Evolutionary conservation across 2,797 vertebrate genomes (phyloP).

Genomic region (Cossypha polioptera): DNA sequence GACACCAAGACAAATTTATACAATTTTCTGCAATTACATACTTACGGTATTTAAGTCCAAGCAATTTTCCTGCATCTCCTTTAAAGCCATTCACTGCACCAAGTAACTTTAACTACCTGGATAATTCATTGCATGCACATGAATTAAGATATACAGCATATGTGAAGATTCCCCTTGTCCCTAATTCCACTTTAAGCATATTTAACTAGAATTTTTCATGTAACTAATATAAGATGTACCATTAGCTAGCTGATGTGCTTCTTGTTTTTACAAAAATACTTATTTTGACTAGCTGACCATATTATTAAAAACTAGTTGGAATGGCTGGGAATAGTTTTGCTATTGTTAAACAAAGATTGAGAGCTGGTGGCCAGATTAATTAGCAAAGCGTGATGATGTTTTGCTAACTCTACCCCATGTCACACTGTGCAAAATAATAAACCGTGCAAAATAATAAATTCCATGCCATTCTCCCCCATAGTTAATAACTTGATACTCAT

Average conservation of each 20-base stretch:
- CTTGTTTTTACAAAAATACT: constrained; percentile 8
- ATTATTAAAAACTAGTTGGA: constrained; percentile 8
- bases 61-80: constrained; percentile 30
- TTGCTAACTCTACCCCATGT: neutral
- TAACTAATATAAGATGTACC: neutral
- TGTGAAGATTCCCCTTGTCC: neutral
- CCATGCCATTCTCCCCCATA: constrained; percentile 23
- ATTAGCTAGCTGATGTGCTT: constrained; percentile 11
- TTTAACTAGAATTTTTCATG: constrained; percentile 42
- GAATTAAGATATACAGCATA: constrained; percentile 27
- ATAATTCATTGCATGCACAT: neutral
- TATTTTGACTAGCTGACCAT: constrained; percentile 32
- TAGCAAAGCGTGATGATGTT: constrained; percentile 14
- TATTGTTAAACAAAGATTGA: neutral
- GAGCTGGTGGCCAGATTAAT: constrained; percentile 44
- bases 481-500: constrained; percentile 54
- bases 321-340: constrained; percentile 20
- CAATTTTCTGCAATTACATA: constrained; percentile 27
- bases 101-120: constrained; percentile 62
- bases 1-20: neutral
- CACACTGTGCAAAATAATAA: constrained; percentile 54
- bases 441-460: constrained; percentile 46
- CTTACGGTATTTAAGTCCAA: neutral
- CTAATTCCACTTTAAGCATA: constrained; percentile 35
- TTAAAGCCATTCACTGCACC: constrained; percentile 28